Percentiles rank a stretch among this genome's conserved stretches.
These are phyloP conservation scores for Meganola albula DNA, from an alignment of 2,888 invertebrate species.

Conservation along the genomic window DNA sequence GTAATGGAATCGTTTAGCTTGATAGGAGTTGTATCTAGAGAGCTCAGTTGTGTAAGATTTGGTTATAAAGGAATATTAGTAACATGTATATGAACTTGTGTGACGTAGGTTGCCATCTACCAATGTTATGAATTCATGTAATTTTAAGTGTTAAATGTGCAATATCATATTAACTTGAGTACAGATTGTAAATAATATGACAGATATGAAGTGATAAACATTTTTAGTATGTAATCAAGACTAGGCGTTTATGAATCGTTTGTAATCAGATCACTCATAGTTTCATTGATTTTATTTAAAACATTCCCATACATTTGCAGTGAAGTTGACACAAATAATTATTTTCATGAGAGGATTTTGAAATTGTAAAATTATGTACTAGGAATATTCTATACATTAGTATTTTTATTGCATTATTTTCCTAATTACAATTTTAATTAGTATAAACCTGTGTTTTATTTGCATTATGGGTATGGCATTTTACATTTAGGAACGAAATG, in stretches of 20 bases:
- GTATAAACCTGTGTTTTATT: conserved; percentile 30
- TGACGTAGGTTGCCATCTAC: conserved; percentile 45
- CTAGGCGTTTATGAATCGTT: conserved; percentile 38
- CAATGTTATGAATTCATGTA: conserved; percentile 56
- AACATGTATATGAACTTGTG: conserved; percentile 31
- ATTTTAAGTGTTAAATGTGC: conserved; percentile 73
- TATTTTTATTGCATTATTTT: conserved; percentile 75
- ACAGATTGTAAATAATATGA: conserved; percentile 62
- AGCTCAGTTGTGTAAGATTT: conserved; percentile 29
- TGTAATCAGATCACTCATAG: conserved; percentile 36
- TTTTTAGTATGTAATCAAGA: conserved; percentile 38
- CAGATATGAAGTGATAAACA: conserved; percentile 27
- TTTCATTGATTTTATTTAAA: conserved; percentile 58
- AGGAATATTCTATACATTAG: conserved; percentile 68
- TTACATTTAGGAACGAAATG: background rate
- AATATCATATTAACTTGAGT: conserved; percentile 50
- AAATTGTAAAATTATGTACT: conserved; percentile 61
- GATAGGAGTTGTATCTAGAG: no score
- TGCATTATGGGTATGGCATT: no score
- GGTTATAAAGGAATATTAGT: conserved; percentile 24
- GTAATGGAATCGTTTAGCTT: conserved; percentile 22
- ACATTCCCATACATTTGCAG: conserved; percentile 63
- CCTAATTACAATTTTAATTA: conserved; percentile 65
- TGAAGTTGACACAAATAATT: conserved; percentile 42
- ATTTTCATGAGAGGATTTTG: conserved; percentile 43